Evolutionary conservation across 2,113 vertebrate genomes (phyloP).

Genomic region (Typhlomys cinereus): DNA sequence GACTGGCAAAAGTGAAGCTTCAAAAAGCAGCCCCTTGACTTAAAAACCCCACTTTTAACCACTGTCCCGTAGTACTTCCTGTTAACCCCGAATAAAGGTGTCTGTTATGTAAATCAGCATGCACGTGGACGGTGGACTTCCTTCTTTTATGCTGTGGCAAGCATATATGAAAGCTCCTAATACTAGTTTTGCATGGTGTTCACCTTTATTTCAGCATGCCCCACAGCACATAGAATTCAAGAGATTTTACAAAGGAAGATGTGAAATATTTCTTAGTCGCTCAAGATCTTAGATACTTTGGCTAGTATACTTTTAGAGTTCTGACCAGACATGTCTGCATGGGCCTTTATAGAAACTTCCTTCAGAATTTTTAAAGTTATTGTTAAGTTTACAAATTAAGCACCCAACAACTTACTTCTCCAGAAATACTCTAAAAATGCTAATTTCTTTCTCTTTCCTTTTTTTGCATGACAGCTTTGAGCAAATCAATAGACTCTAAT

Average conservation of each 20-base stretch:
- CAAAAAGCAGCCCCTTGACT: conserved; percentile 54
- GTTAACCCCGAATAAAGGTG: conserved; percentile 42
- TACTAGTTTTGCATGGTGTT: conserved; percentile 21
- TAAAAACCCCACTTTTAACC: conserved; percentile 61
- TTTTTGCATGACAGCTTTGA: neutral
- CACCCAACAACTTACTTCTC: conserved; percentile 29
- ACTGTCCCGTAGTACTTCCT: conserved; percentile 65
- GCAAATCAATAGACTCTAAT: neutral
- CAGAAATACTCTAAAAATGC: neutral
- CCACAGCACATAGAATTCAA: neutral
- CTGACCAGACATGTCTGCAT: neutral
- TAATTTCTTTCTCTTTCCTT: neutral
- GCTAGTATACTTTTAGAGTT: neutral
- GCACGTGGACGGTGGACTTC: conserved; percentile 43
- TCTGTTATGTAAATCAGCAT: conserved; percentile 65
- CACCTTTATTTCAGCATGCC: conserved; percentile 49
- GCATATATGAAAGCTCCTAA: conserved; percentile 36
- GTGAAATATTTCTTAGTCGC: neutral
- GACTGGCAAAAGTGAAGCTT: neutral
- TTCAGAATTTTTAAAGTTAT: conserved; percentile 50
- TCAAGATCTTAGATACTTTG: neutral
- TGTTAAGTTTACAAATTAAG: conserved; percentile 44
- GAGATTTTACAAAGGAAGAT: conserved; percentile 40
- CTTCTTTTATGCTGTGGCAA: conserved; percentile 59
- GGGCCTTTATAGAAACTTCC: neutral